Evolutionary conservation across 2,797 vertebrate genomes (phyloP), one percentile per base, ranked within the genome.

Genomic region (Trachurus trachurus): DNA sequence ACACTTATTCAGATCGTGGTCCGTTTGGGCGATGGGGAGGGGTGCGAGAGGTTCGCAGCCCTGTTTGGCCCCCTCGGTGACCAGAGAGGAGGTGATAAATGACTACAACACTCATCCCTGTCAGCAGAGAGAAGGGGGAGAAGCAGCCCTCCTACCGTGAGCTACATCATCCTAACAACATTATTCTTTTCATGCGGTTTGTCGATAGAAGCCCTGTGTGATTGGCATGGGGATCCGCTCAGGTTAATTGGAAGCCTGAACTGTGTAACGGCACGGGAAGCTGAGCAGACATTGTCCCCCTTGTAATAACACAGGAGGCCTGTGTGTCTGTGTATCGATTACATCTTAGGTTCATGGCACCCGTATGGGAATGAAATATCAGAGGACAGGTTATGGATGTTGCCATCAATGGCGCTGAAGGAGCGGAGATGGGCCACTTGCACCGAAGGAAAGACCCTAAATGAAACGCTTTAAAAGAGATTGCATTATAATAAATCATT

Each of bases 181-280:
- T 95, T 94, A 95, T 95, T 96, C 94, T 96, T 95, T 95, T 96
- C 94, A 93, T 93, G 93, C 78, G 80, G 91, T 91, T 94, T 95
- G 94, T 95, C 95, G 93, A 96, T 96, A 94, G 92, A 90, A 92
- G 89, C 92, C 90, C 92, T 47, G 90, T 78, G 90, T 95, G 95
- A 96, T 95, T 96, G 95, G 95, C 95, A 92, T 94, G 94, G 93
- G 92, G 93, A 95, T 94, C 94, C 93, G 93, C 95, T 94, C 95
- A 95, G 95, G 95, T 96, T 96, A 96, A 96, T 96, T 96, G 95
- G 95, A 96, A 95, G 94, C 92, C 95, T 96, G 95, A 96, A 96
- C 95, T 96, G 95, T 95, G 94, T 94, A 96, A 96, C 94, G 87
- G 95, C 93, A 92, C 88, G 93, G 93, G 95, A 94, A 94, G 90